Evolutionary conservation across 2,888 invertebrate species (phyloP), one percentile per base, ranked within the genome.

Genomic region (Clivina fossor): DNA sequence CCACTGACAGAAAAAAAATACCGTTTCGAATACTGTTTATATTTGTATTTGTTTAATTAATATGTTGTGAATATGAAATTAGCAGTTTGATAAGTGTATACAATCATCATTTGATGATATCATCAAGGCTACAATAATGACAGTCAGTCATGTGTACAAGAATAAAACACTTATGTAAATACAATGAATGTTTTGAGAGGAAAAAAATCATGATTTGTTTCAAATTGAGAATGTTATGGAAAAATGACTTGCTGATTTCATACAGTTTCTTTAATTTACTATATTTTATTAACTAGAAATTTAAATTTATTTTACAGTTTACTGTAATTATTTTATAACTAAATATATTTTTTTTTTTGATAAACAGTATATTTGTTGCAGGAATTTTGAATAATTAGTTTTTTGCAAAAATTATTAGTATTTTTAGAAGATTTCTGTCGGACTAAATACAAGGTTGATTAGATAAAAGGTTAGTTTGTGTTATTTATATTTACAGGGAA

Each of bases 141-240:
- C 7, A 24, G n/a, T 8, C 49, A 19, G 9, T 44, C 18, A 11
- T 11, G 35, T 38, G 38, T 47, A 40, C 37, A 54, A 41, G 28
- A 50, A 26, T 28, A 19, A 48, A 48, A 28, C 22, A 26, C 18
- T 11, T 16, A 43, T 55, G 53, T 37, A 30, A 33, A 24, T 30
- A 41, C 26, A 20, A 30, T 57, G 44, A 59, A 44, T 44, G 13
- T 51, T 33, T 18, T 30, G 49, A 30, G 37, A 51, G 46, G 40
- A 49, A 50, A 35, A 20, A 28, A 38, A n/a, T n/a, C n/a, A 15
- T 38, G 16, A n/a, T 28, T 49, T 50, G 44, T 55, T 35, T 20
- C 44, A n/a, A n/a, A n/a, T n/a, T n/a, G n/a, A n/a, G n/a, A n/a
- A n/a, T n/a, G n/a, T n/a, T n/a, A n/a, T n/a, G n/a, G n/a, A n/a